Conservation (phyloP, 2,113 vertebrate genomes). For the Halcyon senegalensis region DNA sequence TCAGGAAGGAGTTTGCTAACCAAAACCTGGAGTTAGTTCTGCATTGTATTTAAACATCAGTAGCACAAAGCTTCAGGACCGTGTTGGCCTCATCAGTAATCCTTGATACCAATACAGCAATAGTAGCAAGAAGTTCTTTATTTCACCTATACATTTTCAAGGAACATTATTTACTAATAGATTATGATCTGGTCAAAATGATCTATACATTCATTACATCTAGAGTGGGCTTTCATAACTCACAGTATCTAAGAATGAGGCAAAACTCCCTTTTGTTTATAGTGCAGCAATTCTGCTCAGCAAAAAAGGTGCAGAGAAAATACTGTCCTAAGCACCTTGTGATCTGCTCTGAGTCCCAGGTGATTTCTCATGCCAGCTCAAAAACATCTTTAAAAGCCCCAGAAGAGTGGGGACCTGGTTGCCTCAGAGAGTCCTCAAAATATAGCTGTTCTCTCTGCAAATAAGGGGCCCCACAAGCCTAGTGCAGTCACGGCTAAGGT, state of each 20-base stretch:
- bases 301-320: conserved; percentile 21
- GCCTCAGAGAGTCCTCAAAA: not conserved
- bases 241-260: conserved; percentile 28
- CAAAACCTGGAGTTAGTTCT: not conserved
- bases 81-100: not conserved
- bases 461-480: not conserved
- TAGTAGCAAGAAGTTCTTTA: conserved; percentile 44
- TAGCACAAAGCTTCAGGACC: not conserved
- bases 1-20: not conserved
- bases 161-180: conserved; percentile 46
- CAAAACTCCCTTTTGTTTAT: conserved; percentile 47
- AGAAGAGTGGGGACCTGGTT: not conserved
- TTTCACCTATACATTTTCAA: not conserved
- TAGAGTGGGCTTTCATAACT: conserved; percentile 42
- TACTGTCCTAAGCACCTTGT: conserved; percentile 35
- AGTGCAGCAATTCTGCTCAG: conserved; percentile 30
- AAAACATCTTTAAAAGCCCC: not conserved
- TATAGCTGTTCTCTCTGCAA: not conserved
- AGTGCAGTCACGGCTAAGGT: not conserved
- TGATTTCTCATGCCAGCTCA: conserved; percentile 29
- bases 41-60: not conserved
- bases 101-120: not conserved
- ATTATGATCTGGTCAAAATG: conserved; percentile 58
- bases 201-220: conserved; percentile 61
- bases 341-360: not conserved